Percentiles rank a stretch among this genome's conserved stretches.
phyloP scores from a whole-genome alignment of 2,888 invertebrate genomes.

The Luperina nickerlii region DNA sequence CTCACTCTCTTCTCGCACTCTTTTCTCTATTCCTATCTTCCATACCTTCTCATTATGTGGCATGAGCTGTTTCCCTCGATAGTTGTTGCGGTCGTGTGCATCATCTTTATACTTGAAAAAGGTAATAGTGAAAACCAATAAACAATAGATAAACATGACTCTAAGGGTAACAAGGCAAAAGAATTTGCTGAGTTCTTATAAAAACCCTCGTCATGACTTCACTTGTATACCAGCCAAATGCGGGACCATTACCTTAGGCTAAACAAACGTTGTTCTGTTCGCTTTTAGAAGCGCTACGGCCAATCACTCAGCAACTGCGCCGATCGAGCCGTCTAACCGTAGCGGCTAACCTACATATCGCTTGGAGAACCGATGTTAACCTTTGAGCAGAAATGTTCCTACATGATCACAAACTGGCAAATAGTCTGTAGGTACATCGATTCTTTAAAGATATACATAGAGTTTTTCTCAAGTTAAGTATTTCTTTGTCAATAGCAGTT shows the following conservation, averaged over 20 bases:
- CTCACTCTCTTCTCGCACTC: neutral
- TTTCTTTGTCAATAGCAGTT: neutral
- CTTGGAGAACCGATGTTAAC: conserved; percentile 20
- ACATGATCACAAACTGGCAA: neutral
- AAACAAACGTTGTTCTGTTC: conserved; percentile 18
- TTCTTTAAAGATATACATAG: neutral
- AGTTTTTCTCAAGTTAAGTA: neutral
- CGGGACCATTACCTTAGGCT: conserved; percentile 25
- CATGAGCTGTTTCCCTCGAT: neutral
- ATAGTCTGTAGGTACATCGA: neutral
- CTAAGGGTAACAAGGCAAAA: neutral
- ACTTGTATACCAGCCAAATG: neutral
- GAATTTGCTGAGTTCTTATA: neutral
- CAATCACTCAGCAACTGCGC: conserved; percentile 26
- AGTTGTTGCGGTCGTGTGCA: neutral
- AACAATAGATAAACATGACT: neutral
- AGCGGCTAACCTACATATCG: conserved; percentile 16
- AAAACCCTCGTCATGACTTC: neutral
- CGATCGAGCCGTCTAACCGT: conserved; percentile 18
- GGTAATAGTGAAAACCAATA: neutral
- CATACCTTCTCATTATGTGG: neutral
- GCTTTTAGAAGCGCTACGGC: conserved; percentile 29
- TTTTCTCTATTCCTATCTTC: neutral
- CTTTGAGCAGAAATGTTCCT: conserved; percentile 5
- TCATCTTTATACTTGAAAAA: neutral